Percentiles rank a stretch among this genome's conserved stretches.
These are phyloP conservation scores for Saturnia japonica DNA, from an alignment of 2,888 invertebrate species.

Conservation along the genomic window DNA sequence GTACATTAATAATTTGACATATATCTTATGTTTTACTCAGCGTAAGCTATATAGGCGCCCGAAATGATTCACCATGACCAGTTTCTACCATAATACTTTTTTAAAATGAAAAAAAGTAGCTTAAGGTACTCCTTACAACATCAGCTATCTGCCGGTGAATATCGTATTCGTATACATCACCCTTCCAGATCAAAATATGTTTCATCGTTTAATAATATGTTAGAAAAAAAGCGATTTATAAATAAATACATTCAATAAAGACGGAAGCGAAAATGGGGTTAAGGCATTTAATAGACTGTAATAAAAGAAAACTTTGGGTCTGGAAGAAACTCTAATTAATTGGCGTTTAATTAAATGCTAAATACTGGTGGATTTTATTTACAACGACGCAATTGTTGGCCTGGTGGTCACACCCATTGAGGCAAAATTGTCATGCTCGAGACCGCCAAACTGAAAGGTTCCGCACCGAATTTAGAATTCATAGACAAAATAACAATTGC, in stretches of 20 bases:
- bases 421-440: neutral
- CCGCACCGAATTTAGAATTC: too few relatives aligned
- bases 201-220: constrained; percentile 35
- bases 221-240: constrained; percentile 38
- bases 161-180: too few relatives aligned
- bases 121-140: too few relatives aligned
- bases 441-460: too few relatives aligned
- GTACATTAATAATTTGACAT: too few relatives aligned
- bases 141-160: too few relatives aligned
- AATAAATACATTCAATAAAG: constrained; percentile 44
- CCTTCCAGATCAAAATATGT: neutral
- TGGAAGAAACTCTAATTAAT: neutral
- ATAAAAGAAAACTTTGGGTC: neutral
- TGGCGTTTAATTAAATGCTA: neutral
- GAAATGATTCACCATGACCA: too few relatives aligned
- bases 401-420: neutral
- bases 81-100: too few relatives aligned
- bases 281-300: constrained; percentile 24
- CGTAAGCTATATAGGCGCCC: too few relatives aligned
- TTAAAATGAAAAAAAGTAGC: too few relatives aligned
- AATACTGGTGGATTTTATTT: neutral
- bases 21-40: too few relatives aligned
- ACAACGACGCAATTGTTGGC: neutral
- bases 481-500: too few relatives aligned
- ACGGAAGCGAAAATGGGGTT: constrained; percentile 17